Conservation (phyloP, 2,113 vertebrate species). For the Anguilla rostrata region DNA sequence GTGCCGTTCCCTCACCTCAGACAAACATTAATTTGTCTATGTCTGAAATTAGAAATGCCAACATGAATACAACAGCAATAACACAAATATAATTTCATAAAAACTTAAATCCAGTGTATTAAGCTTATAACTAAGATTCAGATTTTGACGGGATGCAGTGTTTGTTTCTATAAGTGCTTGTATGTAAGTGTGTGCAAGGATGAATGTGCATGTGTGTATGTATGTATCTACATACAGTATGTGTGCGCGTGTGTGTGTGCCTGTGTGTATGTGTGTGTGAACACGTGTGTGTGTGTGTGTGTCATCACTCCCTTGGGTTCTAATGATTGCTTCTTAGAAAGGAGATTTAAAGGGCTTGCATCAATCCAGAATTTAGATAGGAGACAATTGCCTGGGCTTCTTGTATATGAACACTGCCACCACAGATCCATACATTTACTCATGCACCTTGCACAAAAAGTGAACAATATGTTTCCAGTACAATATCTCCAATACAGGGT, state of each 20-base stretch:
- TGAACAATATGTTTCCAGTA: neutral
- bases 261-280: neutral
- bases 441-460: neutral
- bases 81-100: too few species aligned
- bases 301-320: slow-evolving; percentile 45
- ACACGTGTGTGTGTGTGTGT: neutral
- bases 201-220: neutral
- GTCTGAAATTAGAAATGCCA: too few species aligned
- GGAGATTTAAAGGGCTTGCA: slow-evolving; percentile 75
- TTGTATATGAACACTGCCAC: slow-evolving; percentile 41
- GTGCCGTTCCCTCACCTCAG: neutral
- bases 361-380: slow-evolving; percentile 72
- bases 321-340: slow-evolving; percentile 72
- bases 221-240: neutral
- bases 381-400: slow-evolving; percentile 59
- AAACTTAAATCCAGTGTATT: too few species aligned
- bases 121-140: too few species aligned
- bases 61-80: too few species aligned
- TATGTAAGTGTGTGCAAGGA: too few species aligned
- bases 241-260: neutral
- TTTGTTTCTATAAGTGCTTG: too few species aligned
- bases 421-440: too few species aligned
- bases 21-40: too few species aligned
- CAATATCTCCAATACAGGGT: neutral
- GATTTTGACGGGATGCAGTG: too few species aligned